Percentiles rank a stretch among this genome's conserved stretches.
Conservation (phyloP, 2,888 invertebrate species). For the Tromatobia lineatoria region DNA sequence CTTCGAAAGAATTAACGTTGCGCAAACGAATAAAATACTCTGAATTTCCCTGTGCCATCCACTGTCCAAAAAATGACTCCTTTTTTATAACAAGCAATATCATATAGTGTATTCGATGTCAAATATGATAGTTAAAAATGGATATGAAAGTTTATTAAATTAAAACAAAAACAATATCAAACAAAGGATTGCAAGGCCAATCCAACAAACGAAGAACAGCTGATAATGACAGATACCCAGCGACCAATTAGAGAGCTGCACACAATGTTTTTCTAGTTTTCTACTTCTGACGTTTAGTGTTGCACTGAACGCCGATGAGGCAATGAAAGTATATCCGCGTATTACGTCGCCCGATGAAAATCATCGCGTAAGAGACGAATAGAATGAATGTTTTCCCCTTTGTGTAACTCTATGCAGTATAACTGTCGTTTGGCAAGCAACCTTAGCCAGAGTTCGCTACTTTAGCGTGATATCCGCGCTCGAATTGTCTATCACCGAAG, state of each 20-base stretch:
- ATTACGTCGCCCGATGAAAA: background rate
- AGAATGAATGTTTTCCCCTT: slow-evolving; percentile 2
- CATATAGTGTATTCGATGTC: too few relatives aligned
- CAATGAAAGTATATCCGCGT: background rate
- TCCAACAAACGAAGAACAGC: slow-evolving; percentile 46
- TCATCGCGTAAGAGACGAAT: slow-evolving; percentile 13
- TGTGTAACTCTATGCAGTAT: background rate
- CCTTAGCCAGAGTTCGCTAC: background rate
- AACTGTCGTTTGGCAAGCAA: background rate
- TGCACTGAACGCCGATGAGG: background rate
- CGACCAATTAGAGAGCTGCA: background rate
- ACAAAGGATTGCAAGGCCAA: background rate
- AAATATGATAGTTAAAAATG: too few relatives aligned
- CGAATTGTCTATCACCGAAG: background rate
- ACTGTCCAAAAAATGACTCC: too few relatives aligned
- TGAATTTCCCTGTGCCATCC: too few relatives aligned
- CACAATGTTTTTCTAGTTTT: slow-evolving; percentile 11
- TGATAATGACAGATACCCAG: slow-evolving; percentile 57
- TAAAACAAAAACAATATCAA: too few relatives aligned
- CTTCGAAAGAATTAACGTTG: too few relatives aligned
- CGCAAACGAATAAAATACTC: too few relatives aligned
- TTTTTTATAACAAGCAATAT: too few relatives aligned
- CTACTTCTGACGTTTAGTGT: background rate
- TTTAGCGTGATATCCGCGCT: slow-evolving; percentile 3
- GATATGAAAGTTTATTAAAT: too few relatives aligned